Base-by-base conservation (phyloP, 1,140 invertebrate genomes). In the Galleria mellonella region DNA sequence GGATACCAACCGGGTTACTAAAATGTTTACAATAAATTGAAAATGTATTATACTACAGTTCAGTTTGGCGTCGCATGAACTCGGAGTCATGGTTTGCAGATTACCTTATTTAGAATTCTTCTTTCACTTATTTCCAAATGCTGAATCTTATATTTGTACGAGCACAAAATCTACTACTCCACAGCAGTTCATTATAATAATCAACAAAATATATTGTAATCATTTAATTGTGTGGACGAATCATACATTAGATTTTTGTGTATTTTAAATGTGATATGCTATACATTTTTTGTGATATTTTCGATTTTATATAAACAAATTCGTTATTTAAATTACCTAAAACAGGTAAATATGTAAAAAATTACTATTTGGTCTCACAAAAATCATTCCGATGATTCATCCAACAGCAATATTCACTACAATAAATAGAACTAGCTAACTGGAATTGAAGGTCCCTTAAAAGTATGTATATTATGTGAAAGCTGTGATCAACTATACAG, bases 381-480 rank as follows among this genome's bases (percentile, higher is more conserved):
- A 85, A 79, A 69, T 65, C 64, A 51, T 61, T 59, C 47, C 52
- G 57, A 68, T 72, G 76, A 75, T 82, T 69, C 73, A 78, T 69
- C 78, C 73, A 73, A 72, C 37, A 66, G 68, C 60, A 72, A 71
- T 77, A 73, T 74, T 73, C 58, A 77, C 78, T 85, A 85, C 81
- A 81, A 78, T 84, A 83, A 81, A 78, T 83, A 84, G 74, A 81
- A 79, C 74, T 85, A 84, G 69, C 81, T 84, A 85, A 82, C 66
- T 83, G 82, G 82, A 85, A 85, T 85, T 85, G 73, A 83, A 85
- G 82, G 82, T 85, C 82, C 82, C 82, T 85, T 85, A 85, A 76
- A 83, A 81, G 73, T 83, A 82, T 81, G 67, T 82, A 78, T 72
- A 72, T 74, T 73, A 76, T 68, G 45, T 67, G 61, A 69, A 77